phyloP scores from a whole-genome alignment of 2,113 vertebrate species.

The Pleuronectes platessa region DNA sequence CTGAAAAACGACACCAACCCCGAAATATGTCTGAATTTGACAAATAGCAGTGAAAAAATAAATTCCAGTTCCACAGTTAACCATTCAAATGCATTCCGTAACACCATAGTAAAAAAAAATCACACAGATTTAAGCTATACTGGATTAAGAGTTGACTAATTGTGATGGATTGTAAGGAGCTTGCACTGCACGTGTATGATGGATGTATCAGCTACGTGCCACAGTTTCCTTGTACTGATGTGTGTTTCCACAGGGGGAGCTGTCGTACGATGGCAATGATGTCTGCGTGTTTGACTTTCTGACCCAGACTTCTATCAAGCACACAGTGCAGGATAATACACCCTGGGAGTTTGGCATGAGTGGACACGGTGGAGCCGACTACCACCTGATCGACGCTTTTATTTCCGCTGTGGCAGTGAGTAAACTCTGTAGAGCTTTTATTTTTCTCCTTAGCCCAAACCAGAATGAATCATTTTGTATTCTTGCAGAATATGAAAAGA shows the following conservation, averaged over 20 bases:
- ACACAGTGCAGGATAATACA: slow-evolving; percentile 33
- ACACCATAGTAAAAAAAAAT: background rate
- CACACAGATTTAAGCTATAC: too few relatives aligned
- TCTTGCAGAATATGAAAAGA: background rate
- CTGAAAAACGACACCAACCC: too few relatives aligned
- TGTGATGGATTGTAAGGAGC: background rate
- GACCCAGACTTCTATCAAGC: slow-evolving; percentile 68
- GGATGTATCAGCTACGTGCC: background rate
- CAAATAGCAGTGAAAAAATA: too few relatives aligned
- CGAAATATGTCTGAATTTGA: too few relatives aligned
- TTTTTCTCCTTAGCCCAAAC: background rate
- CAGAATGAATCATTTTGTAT: background rate
- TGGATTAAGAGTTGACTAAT: background rate
- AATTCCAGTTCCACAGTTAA: background rate
- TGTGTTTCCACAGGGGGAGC: slow-evolving; percentile 77
- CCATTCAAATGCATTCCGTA: background rate
- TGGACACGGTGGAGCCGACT: slow-evolving; percentile 83
- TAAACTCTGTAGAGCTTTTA: slow-evolving; percentile 2
- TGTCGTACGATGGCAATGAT: slow-evolving; percentile 67
- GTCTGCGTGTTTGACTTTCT: slow-evolving; percentile 83
- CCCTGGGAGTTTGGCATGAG: slow-evolving; percentile 50
- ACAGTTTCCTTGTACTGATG: background rate
- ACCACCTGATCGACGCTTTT: slow-evolving; percentile 82
- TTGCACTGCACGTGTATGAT: background rate
- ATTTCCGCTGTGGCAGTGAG: slow-evolving; percentile 85